Conservation (phyloP, 2,797 vertebrate species). For the Thalassophryne amazonica region DNA sequence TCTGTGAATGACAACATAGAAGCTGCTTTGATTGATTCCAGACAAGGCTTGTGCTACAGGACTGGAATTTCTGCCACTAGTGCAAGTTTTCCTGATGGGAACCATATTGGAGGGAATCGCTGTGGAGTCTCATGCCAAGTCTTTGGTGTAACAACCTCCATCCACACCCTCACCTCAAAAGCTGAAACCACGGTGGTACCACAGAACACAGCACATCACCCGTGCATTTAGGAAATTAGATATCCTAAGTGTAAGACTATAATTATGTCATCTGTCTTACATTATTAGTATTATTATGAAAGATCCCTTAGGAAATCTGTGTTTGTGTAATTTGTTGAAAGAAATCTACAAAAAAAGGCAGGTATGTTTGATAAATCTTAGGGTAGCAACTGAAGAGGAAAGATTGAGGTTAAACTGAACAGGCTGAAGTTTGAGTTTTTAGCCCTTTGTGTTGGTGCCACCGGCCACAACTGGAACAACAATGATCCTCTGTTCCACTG, state of each 20-base stretch:
- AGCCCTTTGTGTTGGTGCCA: not conserved
- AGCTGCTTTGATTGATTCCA: slow-evolving; percentile 73
- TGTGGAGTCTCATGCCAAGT: slow-evolving; percentile 58
- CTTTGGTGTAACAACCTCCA: slow-evolving; percentile 34
- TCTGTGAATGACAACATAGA: slow-evolving; percentile 46
- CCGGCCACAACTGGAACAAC: not conserved
- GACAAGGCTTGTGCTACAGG: slow-evolving; percentile 64
- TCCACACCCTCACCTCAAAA: slow-evolving; percentile 42
- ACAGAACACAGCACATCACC: slow-evolving; percentile 6
- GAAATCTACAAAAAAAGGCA: slow-evolving; percentile 17
- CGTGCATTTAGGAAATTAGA: not conserved
- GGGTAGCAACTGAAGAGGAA: not conserved
- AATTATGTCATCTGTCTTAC: slow-evolving; percentile 27
- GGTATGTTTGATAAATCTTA: slow-evolving; percentile 8
- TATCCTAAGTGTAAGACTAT: slow-evolving; percentile 17
- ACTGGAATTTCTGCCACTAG: slow-evolving; percentile 76
- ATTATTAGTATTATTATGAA: slow-evolving; percentile 41
- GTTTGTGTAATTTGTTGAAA: slow-evolving; percentile 28
- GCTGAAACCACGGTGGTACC: slow-evolving; percentile 15
- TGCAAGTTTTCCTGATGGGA: slow-evolving; percentile 75
- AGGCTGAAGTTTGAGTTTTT: slow-evolving; percentile 1
- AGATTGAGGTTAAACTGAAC: slow-evolving; percentile 7
- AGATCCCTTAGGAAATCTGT: slow-evolving; percentile 22
- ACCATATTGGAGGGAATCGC: slow-evolving; percentile 64
- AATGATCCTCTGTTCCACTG: too few species aligned